Evolutionary conservation across 2,113 vertebrate species (phyloP).

Genomic region (Raphicerus campestris): DNA sequence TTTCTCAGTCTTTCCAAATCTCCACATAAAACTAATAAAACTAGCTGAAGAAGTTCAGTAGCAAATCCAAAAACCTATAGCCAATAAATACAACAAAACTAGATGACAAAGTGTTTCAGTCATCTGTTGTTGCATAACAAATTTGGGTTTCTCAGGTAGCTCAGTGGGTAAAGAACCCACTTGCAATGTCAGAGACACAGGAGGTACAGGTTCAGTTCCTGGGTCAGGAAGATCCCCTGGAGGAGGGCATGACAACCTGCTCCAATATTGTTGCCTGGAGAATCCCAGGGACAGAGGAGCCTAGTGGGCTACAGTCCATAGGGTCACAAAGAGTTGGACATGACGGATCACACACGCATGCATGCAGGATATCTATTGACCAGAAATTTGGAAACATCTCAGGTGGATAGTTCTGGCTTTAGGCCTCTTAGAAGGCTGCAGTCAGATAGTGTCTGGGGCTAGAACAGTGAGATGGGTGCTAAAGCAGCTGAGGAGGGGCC

Average conservation of each 20-base stretch:
- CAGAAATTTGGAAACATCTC: not conserved
- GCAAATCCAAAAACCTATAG: not conserved
- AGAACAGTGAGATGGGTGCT: not conserved
- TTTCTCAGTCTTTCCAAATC: not conserved
- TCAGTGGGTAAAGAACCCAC: not conserved
- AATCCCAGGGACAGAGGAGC: not conserved
- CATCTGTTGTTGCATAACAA: not conserved
- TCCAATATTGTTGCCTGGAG: not conserved
- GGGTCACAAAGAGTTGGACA: not conserved
- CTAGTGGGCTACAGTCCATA: not conserved
- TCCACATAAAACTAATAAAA: not conserved
- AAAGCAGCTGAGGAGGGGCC: not conserved
- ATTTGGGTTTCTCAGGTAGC: not conserved
- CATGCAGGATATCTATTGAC: not conserved
- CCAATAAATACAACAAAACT: not conserved
- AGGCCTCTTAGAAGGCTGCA: not conserved
- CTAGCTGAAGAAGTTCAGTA: not conserved
- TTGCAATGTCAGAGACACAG: not conserved
- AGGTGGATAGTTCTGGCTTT: not conserved
- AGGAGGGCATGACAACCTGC: not conserved
- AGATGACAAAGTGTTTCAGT: not conserved
- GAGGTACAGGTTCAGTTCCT: not conserved
- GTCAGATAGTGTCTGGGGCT: not conserved
- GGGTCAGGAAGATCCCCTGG: not conserved
- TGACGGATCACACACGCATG: not conserved